A percentile compares a stretch with the other conserved stretches of the same genome.
Conservation (phyloP, 2,797 vertebrate genomes). For the Myotis vivesi region DNA sequence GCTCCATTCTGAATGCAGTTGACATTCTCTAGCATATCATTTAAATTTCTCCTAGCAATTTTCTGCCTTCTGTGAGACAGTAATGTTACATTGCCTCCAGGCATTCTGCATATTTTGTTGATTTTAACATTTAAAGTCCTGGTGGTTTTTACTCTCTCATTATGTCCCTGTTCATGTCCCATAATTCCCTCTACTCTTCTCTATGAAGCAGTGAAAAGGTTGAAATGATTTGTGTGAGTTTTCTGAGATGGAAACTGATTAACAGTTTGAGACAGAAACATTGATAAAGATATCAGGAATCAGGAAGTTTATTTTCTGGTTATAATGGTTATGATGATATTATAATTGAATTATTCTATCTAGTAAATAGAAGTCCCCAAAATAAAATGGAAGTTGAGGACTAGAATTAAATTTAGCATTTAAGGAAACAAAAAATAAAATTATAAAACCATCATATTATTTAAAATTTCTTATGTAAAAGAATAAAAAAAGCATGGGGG, state of each 20-base stretch:
- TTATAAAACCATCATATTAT: background rate
- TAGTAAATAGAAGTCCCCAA: background rate
- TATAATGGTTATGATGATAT: background rate
- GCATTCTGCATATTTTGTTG: conserved; percentile 75
- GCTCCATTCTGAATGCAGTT: conserved; percentile 67
- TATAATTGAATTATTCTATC: background rate
- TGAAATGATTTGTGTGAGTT: conserved; percentile 57
- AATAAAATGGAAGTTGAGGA: conserved; percentile 11
- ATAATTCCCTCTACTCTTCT: conserved; percentile 7
- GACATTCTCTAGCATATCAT: conserved; percentile 71
- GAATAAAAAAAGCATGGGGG: background rate
- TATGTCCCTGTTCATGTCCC: conserved; percentile 42
- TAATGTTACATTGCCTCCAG: conserved; percentile 74
- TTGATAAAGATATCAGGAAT: background rate
- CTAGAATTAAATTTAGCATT: background rate
- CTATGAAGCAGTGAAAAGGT: conserved; percentile 46
- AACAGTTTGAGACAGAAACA: conserved; percentile 37
- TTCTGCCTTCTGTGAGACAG: conserved; percentile 75
- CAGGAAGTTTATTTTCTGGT: background rate
- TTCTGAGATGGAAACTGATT: conserved; percentile 3
- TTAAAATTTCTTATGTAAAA: background rate
- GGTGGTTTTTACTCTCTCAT: conserved; percentile 58
- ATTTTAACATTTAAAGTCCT: conserved; percentile 73
- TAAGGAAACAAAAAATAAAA: conserved; percentile 11
- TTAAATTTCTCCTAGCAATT: conserved; percentile 77